Evolutionary conservation across 2,888 invertebrate genomes (phyloP).

Genomic region (Linnaemya tessellans): DNA sequence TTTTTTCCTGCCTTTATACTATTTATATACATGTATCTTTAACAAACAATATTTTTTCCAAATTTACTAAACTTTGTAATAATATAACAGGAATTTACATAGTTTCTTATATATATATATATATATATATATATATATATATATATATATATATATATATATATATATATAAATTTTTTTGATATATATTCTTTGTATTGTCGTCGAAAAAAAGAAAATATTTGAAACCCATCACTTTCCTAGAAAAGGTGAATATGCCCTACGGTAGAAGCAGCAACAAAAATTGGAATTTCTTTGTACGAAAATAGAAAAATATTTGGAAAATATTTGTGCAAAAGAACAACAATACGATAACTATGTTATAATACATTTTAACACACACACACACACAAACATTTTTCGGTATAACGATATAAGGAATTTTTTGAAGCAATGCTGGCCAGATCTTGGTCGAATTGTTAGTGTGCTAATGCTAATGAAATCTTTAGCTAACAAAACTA

Average conservation of each 20-base stretch:
- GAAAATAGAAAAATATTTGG: slow-evolving; percentile 58
- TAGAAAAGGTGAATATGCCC: slow-evolving; percentile 23
- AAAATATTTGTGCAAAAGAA: slow-evolving; percentile 57
- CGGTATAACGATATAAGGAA: not conserved
- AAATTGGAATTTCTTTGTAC: slow-evolving; percentile 48
- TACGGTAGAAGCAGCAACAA: slow-evolving; percentile 26
- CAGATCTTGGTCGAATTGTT: not conserved
- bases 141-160: slow-evolving; percentile 13
- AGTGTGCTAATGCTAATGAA: not conserved
- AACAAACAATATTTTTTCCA: slow-evolving; percentile 14
- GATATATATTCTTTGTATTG: slow-evolving; percentile 45
- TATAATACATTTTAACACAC: slow-evolving; percentile 37
- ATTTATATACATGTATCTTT: not conserved
- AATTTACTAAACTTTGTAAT: slow-evolving; percentile 49
- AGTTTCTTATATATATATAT: slow-evolving; percentile 38
- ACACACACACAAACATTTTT: not conserved
- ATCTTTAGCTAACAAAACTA: no score
- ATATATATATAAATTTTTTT: slow-evolving; percentile 3
- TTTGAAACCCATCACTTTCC: slow-evolving; percentile 34
- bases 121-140: slow-evolving; percentile 13
- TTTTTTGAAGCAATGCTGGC: not conserved
- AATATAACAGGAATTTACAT: slow-evolving; percentile 60
- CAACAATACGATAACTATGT: slow-evolving; percentile 12
- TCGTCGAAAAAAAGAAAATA: slow-evolving; percentile 12
- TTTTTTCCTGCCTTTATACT: not conserved